A percentile compares a stretch with the other conserved stretches of the same genome.
phyloP scores from a whole-genome alignment of 2,113 vertebrate species.

The Suncus etruscus region DNA sequence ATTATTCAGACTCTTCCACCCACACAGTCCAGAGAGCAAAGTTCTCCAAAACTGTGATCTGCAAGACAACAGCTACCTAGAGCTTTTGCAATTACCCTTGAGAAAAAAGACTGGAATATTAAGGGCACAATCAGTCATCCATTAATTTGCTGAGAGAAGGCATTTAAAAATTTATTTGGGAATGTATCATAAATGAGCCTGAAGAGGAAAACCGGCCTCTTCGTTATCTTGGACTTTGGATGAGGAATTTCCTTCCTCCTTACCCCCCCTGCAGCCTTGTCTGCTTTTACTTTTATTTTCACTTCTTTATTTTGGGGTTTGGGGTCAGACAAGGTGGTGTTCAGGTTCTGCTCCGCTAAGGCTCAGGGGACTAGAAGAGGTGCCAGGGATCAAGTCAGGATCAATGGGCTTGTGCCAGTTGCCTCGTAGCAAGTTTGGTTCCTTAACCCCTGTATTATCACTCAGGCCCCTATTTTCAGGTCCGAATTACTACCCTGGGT shows the following conservation, averaged over 20 bases:
- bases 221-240: neutral
- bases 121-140: constrained; percentile 25
- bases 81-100: constrained; percentile 39
- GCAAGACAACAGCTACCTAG: constrained; percentile 37
- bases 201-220: neutral
- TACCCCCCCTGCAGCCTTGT: neutral
- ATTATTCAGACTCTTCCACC: constrained; percentile 69
- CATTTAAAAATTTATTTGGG: constrained; percentile 35
- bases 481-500: too few relatives aligned
- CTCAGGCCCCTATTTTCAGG: neutral
- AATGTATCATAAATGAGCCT: neutral
- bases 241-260: too few relatives aligned
- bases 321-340: too few relatives aligned
- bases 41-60: constrained; percentile 61
- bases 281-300: neutral
- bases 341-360: too few relatives aligned
- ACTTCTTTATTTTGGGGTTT: neutral
- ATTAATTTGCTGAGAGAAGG: constrained; percentile 41
- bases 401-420: too few relatives aligned
- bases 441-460: neutral
- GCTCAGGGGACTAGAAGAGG: too few relatives aligned
- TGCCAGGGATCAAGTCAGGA: neutral
- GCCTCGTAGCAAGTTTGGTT: neutral
- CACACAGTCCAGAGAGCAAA: constrained; percentile 58
- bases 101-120: neutral